Evolutionary conservation across 2,888 invertebrate genomes (phyloP), one percentile per base, ranked within the genome.

Genomic region (Mycalesis mineus): DNA sequence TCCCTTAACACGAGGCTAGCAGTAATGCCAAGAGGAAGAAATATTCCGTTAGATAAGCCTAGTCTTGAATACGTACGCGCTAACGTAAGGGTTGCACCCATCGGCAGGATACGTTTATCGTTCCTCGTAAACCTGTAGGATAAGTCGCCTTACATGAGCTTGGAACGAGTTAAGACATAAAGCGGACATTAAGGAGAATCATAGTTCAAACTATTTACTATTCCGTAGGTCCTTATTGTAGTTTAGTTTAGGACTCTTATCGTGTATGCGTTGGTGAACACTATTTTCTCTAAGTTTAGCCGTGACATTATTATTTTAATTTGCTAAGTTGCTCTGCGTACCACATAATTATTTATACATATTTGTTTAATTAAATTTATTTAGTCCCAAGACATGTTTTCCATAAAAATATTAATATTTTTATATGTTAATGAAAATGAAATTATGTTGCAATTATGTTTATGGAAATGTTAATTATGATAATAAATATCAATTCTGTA

Each of bases 81-180:
- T 61, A 62, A 64, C 58, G 55, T 64, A 66, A 67, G 60, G 64
- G 60, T 64, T 64, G 64, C 64, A 61, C 62, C 62, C 60, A 80
- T 76, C 64, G 73, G 71, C 68, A 66, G 70, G 74, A 78, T 79
- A 77, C 71, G 75, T 82, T 83, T 82, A 84, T 81, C 77, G 77
- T 69, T 69, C 63, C 74, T 75, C 76, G 79, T 85, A 82, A 84
- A 81, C 74, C 73, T 76, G 70, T 69, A 72, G 75, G 71, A 80
- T 81, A 82, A 80, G 78, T 82, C 73, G 79, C 73, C 69, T 71
- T 75, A 73, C 78, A 79, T 79, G 74, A 73, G 73, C 75, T 80
- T 77, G 76, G 74, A 76, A 76, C 77, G 77, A 75, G 74, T 72
- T 71, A 73, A 72, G 67, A 71, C 75, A 74, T 77, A 77, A 78